A percentile compares a stretch with the other conserved stretches of the same genome.
phyloP scores from a whole-genome alignment of 2,797 vertebrate species.

The Ctenosaura bakeri region DNA sequence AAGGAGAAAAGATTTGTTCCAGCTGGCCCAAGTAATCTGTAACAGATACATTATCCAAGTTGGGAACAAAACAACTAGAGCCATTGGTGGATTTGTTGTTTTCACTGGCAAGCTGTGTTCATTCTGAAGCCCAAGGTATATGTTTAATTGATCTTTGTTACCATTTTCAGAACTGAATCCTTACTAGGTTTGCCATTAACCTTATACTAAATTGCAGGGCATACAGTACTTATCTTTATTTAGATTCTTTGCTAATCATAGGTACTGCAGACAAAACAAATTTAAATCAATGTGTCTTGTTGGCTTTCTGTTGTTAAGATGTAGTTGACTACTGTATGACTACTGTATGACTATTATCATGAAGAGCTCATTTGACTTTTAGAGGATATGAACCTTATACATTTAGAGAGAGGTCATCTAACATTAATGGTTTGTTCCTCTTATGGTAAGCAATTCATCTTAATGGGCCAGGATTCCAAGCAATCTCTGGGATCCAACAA shows the following conservation, averaged over 20 bases:
- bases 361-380: neutral
- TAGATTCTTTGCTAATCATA: neutral
- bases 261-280: neutral
- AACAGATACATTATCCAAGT: conserved; percentile 2
- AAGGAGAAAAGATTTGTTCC: neutral
- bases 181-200: neutral
- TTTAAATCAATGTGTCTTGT: neutral
- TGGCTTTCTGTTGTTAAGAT: neutral
- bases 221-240: neutral
- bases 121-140: conserved; percentile 40
- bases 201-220: neutral
- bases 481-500: neutral
- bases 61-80: neutral
- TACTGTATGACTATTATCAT: too few species aligned
- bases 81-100: conserved; percentile 21
- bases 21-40: conserved; percentile 18
- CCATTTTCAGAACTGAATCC: neutral
- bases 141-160: conserved; percentile 48
- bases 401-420: neutral
- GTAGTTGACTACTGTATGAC: neutral
- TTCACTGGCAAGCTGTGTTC: conserved; percentile 1
- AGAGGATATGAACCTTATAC: neutral
- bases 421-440: neutral
- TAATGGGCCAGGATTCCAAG: neutral
- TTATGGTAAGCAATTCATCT: neutral